A percentile compares a stretch with the other conserved stretches of the same genome.
These are phyloP conservation scores for Nomada lathburiana DNA, from an alignment of 2,888 invertebrate genomes.

Conservation along the genomic window DNA sequence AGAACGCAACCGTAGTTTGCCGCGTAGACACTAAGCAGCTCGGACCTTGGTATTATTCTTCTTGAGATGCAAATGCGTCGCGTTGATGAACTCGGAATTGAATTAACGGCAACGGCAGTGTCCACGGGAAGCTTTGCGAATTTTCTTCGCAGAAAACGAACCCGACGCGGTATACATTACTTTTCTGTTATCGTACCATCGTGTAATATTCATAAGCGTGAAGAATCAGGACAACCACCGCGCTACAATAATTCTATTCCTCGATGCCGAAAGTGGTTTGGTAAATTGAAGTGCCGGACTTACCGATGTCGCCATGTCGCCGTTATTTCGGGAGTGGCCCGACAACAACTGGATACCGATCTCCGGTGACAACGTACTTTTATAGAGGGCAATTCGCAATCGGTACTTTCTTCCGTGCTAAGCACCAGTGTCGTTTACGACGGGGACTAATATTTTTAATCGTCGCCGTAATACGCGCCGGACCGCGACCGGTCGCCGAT, in stretches of 20 bases:
- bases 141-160: not conserved
- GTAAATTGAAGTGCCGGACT: conserved; percentile 60
- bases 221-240: too few relatives aligned
- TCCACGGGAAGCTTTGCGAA: conserved; percentile 61
- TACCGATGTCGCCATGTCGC: conserved; percentile 78
- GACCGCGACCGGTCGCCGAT: conserved; percentile 70
- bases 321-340: conserved; percentile 71
- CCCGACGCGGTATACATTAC: not conserved
- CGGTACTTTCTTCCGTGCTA: conserved; percentile 77
- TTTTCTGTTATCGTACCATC: not conserved
- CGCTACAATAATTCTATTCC: not conserved
- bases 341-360: conserved; percentile 76
- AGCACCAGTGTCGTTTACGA: conserved; percentile 80
- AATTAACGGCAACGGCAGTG: conserved; percentile 72
- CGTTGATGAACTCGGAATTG: conserved; percentile 73
- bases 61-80: conserved; percentile 64
- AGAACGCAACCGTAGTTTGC: not conserved
- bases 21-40: not conserved
- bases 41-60: conserved; percentile 62
- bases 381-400: conserved; percentile 74
- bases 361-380: conserved; percentile 73
- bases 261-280: not conserved
- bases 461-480: conserved; percentile 77
- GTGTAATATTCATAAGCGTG: not conserved
- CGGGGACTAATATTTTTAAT: conserved; percentile 79